Evolutionary conservation across 2,113 vertebrate genomes (phyloP), one percentile per base, ranked within the genome.

Genomic region (Channa maculata): DNA sequence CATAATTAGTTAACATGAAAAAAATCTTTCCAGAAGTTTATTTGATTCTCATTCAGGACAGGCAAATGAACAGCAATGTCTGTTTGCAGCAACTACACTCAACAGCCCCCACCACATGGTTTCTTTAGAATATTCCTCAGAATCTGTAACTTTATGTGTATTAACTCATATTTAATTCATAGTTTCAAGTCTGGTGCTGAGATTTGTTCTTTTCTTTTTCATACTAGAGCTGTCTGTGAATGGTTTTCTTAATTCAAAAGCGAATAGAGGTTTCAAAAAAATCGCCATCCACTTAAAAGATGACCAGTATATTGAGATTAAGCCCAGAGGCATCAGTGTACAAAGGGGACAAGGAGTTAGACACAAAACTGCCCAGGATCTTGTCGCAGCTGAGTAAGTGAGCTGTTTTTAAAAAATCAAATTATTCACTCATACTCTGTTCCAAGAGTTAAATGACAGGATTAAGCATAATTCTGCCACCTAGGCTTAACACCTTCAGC

Each of bases 141-240:
- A 39, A 6, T 65, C 24, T 41, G n/a, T 70, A 62, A 4, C 71
- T 9, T 51, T 58, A 9, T 0, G 5, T 24, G 24, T 24, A 24
- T 24, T 24, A 24, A 24, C 24, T 24, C 24, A 24, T 24, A 24
- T 24, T 24, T 24, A 24, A 24, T 24, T 24, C 24, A 24, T 24
- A 24, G 24, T 24, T 24, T 24, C 24, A 24, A 24, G 24, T 24
- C 24, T 24, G 24, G 24, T 24, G 24, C 24, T 24, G 24, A 24
- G 24, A 24, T 24, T 24, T 24, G 24, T 24, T 62, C 46, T 69
- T 2, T 58, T 63, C n/a, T 36, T 8, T 65, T 78, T 55, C 75
- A 1, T 34, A 5, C 9, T 8, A 95, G 93, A 63, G 33, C 57
- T 95, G 58, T 70, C 45, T 54, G 74, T 94, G 61, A 90, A 90